Percentiles rank a stretch among this genome's conserved stretches.
phyloP scores from a whole-genome alignment of 92 coral and sea anemone species.

The Epizoanthus stellaris region DNA sequence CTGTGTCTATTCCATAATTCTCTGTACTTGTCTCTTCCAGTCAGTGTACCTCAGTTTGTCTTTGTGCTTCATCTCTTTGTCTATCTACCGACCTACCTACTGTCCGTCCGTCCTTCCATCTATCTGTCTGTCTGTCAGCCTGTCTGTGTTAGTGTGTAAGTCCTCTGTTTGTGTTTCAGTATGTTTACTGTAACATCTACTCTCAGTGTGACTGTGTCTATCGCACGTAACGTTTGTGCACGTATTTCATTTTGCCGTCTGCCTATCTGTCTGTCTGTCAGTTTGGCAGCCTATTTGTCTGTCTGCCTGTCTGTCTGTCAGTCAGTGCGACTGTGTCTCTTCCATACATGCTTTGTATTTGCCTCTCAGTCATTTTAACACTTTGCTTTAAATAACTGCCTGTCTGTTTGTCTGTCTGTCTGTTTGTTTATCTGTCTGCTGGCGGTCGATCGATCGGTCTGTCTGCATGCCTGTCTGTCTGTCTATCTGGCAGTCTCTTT shows the following conservation, averaged over 20 bases:
- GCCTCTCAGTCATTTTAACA: not conserved
- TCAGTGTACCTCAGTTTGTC: not conserved
- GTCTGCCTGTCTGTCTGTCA: not conserved
- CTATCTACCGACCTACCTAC: not conserved
- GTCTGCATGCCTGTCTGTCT: not conserved
- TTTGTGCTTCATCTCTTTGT: too few species aligned
- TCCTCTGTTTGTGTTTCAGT: too few species aligned
- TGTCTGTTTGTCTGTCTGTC: not conserved
- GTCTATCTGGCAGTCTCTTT: too few species aligned
- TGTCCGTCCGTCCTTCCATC: not conserved
- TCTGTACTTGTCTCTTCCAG: slow-evolving; percentile 2
- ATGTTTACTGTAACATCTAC: too few species aligned
- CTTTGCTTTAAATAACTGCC: too few species aligned
- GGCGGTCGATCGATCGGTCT: not conserved
- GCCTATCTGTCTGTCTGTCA: not conserved
- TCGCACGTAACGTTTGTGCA: too few species aligned
- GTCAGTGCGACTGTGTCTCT: too few species aligned
- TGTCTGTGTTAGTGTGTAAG: not conserved
- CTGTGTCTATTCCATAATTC: not conserved
- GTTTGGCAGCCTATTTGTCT: not conserved
- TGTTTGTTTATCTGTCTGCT: not conserved
- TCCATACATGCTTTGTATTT: not conserved
- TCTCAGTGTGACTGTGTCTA: too few species aligned
- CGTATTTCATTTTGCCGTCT: not conserved
- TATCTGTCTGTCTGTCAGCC: not conserved